Evolutionary conservation across 1,140 invertebrate species (phyloP).

Genomic region (Tetragnatha versicolor): DNA sequence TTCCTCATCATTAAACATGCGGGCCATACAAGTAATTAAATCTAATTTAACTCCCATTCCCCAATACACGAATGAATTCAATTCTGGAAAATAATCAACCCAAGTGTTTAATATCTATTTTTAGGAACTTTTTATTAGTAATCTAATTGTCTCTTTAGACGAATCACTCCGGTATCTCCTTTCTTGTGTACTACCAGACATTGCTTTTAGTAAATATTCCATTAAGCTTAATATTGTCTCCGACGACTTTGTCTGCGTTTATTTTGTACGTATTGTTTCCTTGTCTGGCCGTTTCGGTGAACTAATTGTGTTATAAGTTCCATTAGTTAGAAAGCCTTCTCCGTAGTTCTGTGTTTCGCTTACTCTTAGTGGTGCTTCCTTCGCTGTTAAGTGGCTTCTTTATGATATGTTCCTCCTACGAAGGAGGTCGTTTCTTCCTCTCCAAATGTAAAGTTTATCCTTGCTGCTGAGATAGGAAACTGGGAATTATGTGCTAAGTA

Average conservation of each 20-base stretch:
- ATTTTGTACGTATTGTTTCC: neutral
- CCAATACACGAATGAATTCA: too few relatives aligned
- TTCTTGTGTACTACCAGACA: too few relatives aligned
- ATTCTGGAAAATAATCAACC: too few relatives aligned
- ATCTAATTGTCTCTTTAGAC: too few relatives aligned
- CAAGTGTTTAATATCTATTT: too few relatives aligned
- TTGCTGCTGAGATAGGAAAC: neutral
- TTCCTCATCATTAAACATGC: too few relatives aligned
- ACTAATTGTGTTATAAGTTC: constrained; percentile 8
- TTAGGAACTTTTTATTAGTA: too few relatives aligned
- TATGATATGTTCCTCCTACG: too few relatives aligned
- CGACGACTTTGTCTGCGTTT: neutral
- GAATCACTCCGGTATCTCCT: too few relatives aligned
- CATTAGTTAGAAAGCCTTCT: neutral
- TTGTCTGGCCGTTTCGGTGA: neutral
- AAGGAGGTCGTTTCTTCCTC: neutral
- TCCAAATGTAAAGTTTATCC: neutral
- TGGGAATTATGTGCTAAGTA: neutral
- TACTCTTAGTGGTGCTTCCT: neutral
- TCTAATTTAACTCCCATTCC: too few relatives aligned
- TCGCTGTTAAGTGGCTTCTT: neutral
- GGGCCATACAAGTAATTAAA: too few relatives aligned
- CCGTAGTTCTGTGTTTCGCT: neutral
- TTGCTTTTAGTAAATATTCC: too few relatives aligned
- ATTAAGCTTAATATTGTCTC: neutral